Evolutionary conservation across 2,113 vertebrate species (phyloP), one percentile per base, ranked within the genome.

Genomic region (Lasiurus cinereus): DNA sequence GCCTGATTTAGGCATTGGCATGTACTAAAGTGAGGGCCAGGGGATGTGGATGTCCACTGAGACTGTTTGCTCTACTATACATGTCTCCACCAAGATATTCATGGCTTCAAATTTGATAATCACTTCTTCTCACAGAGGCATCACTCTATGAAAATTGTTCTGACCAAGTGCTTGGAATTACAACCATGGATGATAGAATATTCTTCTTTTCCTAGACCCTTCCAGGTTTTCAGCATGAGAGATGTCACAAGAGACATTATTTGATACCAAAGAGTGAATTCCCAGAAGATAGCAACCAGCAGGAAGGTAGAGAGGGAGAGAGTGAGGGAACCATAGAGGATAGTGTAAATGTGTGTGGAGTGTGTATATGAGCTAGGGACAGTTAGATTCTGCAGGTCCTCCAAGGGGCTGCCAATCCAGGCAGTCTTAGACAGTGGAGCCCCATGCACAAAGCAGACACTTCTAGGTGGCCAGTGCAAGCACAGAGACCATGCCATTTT

Each of bases 11-110:
- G 33, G n/a, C 27, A 39, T 2, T 77, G 31, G 29, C 1, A 39
- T 29, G 14, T 9, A n/a, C 19, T 89, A 59, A 88, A 64, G 29
- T 72, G 48, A 88, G 8, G n/a, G 24, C 21, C 33, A 13, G 18
- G 13, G 31, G 36, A 59, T 1, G 6, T 21, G n/a, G 33, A 4
- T 69, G 39, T 4, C 2, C 1, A 3, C 10, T 6, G 14, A 18
- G 27, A 22, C 31, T 29, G 15, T 83, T 72, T 77, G n/a, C 77
- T 64, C 54, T 36, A 15, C 27, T 73, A 6, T 11, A 7, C 62
- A 33, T 10, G 22, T 72, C 46, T 76, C 31, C 48, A 56, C 29
- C 46, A 19, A 24, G 46, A 24, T 66, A 36, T 11, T 36, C 52
- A 59, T 83, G 36, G 36, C 54, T 90, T 80, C 36, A 78, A 22